A percentile compares a stretch with the other conserved stretches of the same genome.
These are phyloP conservation scores for Diachasmimorpha longicaudata DNA, from an alignment of 1,140 invertebrate genomes.

Conservation along the genomic window DNA sequence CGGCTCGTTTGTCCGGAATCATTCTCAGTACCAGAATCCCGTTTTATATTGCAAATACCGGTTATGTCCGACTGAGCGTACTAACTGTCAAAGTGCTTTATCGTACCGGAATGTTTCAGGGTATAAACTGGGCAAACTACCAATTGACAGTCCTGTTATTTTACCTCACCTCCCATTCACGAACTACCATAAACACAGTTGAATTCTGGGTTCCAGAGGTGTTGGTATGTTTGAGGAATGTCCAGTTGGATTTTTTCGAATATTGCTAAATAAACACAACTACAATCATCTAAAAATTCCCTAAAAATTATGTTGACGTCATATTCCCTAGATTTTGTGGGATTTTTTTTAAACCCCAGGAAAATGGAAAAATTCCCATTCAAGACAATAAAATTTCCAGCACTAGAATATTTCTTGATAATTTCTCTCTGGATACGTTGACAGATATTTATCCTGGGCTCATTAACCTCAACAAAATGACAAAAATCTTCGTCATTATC, in stretches of 20 bases:
- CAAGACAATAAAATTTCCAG: too few species aligned
- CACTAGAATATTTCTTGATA: too few species aligned
- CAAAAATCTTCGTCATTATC: neutral
- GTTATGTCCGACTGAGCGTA: conserved; percentile 15
- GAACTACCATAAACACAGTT: neutral
- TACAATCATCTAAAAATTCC: too few species aligned
- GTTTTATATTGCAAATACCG: conserved; percentile 16
- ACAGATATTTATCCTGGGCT: too few species aligned
- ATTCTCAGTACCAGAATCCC: neutral
- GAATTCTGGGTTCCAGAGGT: neutral
- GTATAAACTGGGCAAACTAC: neutral
- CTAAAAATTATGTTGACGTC: too few species aligned
- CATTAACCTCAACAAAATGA: neutral
- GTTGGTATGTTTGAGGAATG: neutral
- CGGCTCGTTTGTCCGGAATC: conserved; percentile 19
- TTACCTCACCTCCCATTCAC: neutral
- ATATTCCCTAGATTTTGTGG: too few species aligned
- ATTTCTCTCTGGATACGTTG: too few species aligned
- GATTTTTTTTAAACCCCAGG: too few species aligned
- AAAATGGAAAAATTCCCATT: too few species aligned
- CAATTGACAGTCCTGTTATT: neutral
- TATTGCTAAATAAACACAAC: too few species aligned
- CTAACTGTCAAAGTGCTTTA: conserved; percentile 19
- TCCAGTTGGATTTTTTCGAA: too few species aligned
- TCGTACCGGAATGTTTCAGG: neutral